Evolutionary conservation across 2,888 invertebrate species (phyloP).

Genomic region (Dromius quadrimaculatus): DNA sequence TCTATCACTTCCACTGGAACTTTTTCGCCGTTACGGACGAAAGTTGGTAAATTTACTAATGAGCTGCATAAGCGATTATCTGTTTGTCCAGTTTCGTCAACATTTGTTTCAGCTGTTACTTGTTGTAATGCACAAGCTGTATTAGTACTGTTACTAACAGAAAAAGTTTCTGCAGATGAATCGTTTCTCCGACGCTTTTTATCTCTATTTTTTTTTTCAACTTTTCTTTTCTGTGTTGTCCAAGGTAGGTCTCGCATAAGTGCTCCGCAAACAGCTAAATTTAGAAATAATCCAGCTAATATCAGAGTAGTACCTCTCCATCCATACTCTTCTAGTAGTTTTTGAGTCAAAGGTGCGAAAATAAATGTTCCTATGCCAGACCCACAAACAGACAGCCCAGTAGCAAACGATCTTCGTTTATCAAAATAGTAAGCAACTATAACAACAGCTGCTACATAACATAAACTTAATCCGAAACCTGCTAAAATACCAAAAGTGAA

Average conservation of each 20-base stretch:
- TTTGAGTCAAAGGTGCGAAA: constrained; percentile 84
- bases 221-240: constrained; percentile 74
- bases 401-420: constrained; percentile 85
- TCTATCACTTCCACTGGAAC: constrained; percentile 83
- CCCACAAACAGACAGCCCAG: constrained; percentile 88
- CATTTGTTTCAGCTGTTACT: constrained; percentile 66
- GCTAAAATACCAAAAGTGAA: constrained; percentile 87
- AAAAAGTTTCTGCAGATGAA: constrained; percentile 79
- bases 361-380: constrained; percentile 90
- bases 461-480: constrained; percentile 86
- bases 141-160: constrained; percentile 76
- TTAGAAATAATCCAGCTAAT: constrained; percentile 83
- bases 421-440: constrained; percentile 93
- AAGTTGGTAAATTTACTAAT: constrained; percentile 88
- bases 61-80: constrained; percentile 77
- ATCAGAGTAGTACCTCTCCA: constrained; percentile 89
- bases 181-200: constrained; percentile 72
- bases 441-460: constrained; percentile 91
- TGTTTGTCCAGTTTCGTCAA: constrained; percentile 58
- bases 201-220: constrained; percentile 73
- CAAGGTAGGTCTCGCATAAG: constrained; percentile 83
- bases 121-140: constrained; percentile 72
- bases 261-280: constrained; percentile 84
- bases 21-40: constrained; percentile 81
- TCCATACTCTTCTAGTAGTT: constrained; percentile 80